Base-by-base conservation (phyloP, 1,140 invertebrate genomes). In the Maconellicoccus hirsutus region DNA sequence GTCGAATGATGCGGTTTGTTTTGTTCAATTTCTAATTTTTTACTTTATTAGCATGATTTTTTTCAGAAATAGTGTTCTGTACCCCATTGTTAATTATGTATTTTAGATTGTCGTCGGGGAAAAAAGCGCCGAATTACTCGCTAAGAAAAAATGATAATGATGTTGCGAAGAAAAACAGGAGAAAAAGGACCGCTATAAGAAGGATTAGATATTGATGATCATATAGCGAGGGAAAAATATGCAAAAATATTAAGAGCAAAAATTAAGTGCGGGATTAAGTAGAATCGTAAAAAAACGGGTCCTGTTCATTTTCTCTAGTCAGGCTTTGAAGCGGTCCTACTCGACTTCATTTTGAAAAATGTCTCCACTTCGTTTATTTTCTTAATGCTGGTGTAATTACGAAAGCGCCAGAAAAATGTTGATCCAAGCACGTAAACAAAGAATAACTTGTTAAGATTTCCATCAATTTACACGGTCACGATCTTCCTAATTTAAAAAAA, bases 371-470 rank as follows among this genome's bases (percentile, higher is more conserved):
- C 73, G 39, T 72, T 71, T 71, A 59, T 72, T 63, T 71, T 74
- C 69, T 73, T 71, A 74, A 72, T 73, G 71, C 61, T 70, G 69
- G 71, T 70, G 72, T 73, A 72, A 71, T 72, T 70, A 71, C 70
- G 29, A 59, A 69, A 71, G 72, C 59, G 59, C 69, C 73, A 63
- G 72, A 74, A 72, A 75, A 74, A 75, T 74, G 74, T 75, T 75
- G 75, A 75, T 75, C 75, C 75, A 72, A 71, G 75, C 75, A 75
- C 75, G 75, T 75, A 75, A 75, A 75, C 73, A 74, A 75, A 75
- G 74, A 75, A 75, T 74, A 74, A 75, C 75, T 74, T 75, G 74
- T 74, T 74, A 66, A 66, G 61, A 66, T 66, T 66, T 66, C 61
- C 61, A 66, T 66, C 61, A 66, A 66, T 66, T 66, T 66, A 66